Conservation (phyloP, 2,113 vertebrate species). For the Syngnathoides biaculeatus region DNA sequence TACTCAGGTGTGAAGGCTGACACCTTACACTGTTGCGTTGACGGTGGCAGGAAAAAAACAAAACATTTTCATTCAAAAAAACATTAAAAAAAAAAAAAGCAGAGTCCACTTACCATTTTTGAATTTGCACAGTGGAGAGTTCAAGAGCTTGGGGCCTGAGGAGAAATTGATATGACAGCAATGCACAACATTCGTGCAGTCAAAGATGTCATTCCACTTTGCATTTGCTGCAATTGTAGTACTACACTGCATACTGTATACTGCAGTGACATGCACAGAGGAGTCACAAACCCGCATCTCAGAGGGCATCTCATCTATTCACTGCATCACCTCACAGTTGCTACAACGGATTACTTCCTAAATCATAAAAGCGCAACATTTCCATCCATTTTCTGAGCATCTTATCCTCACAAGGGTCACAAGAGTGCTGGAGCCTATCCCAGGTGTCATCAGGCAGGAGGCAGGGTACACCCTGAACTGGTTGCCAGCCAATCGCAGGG, state of each 20-base stretch:
- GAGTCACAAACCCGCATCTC: not conserved
- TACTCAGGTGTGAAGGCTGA: constrained; percentile 15
- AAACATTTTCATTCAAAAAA: constrained; percentile 26
- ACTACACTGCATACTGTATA: too few species aligned
- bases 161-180: constrained; percentile 6
- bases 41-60: constrained; percentile 3
- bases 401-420: too few species aligned
- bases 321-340: not conserved
- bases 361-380: too few species aligned
- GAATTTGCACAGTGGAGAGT: constrained; percentile 43
- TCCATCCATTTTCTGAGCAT: too few species aligned
- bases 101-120: constrained; percentile 58
- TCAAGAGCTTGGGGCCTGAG: constrained; percentile 43
- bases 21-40: constrained; percentile 43
- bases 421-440: too few species aligned
- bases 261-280: not conserved
- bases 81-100: too few species aligned
- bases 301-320: constrained; percentile 9
- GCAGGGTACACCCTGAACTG: too few species aligned
- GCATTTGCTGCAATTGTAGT: not conserved
- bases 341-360: not conserved
- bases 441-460: too few species aligned
- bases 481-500: too few species aligned
- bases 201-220: constrained; percentile 8
- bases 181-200: not conserved